Evolutionary conservation across 2,888 invertebrate species (phyloP), one percentile per base, ranked within the genome.

Genomic region (Spatulosminthurus flaviceps): DNA sequence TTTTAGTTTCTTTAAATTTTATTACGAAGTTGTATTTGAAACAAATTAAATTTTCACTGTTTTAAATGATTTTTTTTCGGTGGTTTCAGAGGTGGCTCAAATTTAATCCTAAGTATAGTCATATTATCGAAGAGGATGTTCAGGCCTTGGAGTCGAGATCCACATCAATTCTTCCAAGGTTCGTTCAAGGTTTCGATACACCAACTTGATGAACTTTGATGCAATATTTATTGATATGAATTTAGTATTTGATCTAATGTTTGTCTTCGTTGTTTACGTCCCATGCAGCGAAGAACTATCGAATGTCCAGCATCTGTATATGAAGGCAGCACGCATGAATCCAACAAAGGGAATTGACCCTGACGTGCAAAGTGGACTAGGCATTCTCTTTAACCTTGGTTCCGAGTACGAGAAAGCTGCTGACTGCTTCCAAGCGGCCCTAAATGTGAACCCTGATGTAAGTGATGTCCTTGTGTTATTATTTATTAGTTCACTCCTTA

Each of bases 331-430:
- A 13, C 92, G 95, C 86, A 88, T 92, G 86, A 92, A 92, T 86
- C 93, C 94, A 26, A 84, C 85, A 21, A 88, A 90, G 84, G 89
- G 91, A 86, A 91, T 95, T 79, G 97, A 98, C 88, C 90, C 95
- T 26, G 95, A 97, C 88, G 92, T 98, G 9, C 97, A 97, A 88
- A 94, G 94, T 89, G 97, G 96, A 71, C 89, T 99, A 21, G 98
- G 98, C 1, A 96, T 99, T 21, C 90, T 99, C 51, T 98, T 97
- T 87, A 98, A 98, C 88, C 90, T 98, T 61, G 94, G 94, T 61
- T 94, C 94, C 26, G 97, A 99, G 87, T 97, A 94, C 88, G 94
- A 96, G 85, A 96, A 97, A 89, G 99, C 99, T 19, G 94, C 94
- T 0, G 98, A 99, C 88, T 99, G 98, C 88, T 97, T 98, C 87